A percentile compares a stretch with the other conserved stretches of the same genome.
phyloP scores from a whole-genome alignment of 2,797 vertebrate genomes.

The Karalla daura region DNA sequence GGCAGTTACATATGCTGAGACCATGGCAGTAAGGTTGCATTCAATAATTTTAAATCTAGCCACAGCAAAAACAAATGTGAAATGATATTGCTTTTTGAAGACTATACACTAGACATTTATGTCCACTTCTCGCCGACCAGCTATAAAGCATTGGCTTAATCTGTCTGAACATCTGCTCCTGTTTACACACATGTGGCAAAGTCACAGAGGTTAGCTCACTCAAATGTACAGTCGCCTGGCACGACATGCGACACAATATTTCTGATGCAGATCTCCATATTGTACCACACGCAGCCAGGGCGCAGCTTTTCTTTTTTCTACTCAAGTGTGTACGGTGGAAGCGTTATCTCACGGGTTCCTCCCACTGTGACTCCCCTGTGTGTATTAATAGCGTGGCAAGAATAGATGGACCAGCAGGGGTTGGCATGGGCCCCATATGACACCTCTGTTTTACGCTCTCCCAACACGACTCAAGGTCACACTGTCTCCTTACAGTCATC shows the following conservation, averaged over 20 bases:
- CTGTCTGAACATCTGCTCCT: conserved; percentile 69
- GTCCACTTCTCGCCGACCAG: conserved; percentile 11
- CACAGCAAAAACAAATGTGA: background rate
- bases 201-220: conserved; percentile 49
- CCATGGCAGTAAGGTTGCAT: background rate
- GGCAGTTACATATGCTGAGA: background rate
- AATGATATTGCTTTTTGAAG: background rate
- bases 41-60: too few species aligned
- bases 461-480: conserved; percentile 42
- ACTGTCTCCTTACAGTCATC: conserved; percentile 10
- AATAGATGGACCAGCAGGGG: conserved; percentile 44
- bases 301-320: background rate
- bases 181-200: conserved; percentile 68
- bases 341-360: conserved; percentile 28
- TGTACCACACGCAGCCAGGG: background rate
- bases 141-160: conserved; percentile 47
- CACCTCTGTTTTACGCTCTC: conserved; percentile 46
- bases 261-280: conserved; percentile 12
- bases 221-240: conserved; percentile 37
- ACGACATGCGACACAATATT: conserved; percentile 29
- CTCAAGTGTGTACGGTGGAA: too few species aligned
- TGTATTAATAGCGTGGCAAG: conserved; percentile 60
- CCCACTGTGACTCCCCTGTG: conserved; percentile 1
- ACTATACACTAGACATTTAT: conserved; percentile 7
- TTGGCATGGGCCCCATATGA: conserved; percentile 45